Conservation (phyloP, 2,888 invertebrate species). For the Watsonalla binaria region DNA sequence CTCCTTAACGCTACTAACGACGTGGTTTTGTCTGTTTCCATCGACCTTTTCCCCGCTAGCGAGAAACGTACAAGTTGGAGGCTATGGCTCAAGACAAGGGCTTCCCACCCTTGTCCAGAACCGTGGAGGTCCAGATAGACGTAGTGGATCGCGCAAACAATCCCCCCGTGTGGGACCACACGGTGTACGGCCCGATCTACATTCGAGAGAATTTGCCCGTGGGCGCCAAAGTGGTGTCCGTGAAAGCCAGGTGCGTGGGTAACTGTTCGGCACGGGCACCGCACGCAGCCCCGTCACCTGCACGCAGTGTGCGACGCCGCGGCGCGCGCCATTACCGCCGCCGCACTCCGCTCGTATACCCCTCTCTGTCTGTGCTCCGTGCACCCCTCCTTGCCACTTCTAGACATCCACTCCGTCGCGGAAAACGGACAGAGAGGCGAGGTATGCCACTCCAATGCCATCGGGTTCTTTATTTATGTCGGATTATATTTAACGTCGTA, state of each 20-base stretch:
- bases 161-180: slow-evolving; percentile 98
- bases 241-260: slow-evolving; percentile 97
- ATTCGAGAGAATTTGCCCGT: slow-evolving; percentile 98
- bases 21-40: slow-evolving; percentile 83
- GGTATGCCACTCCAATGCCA: slow-evolving; percentile 10
- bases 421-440: slow-evolving; percentile 9
- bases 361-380: not conserved
- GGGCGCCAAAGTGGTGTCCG: slow-evolving; percentile 98
- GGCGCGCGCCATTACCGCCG: slow-evolving; percentile 15
- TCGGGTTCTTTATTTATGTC: slow-evolving; percentile 8
- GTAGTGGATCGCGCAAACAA: slow-evolving; percentile 99
- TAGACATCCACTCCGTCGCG: not conserved
- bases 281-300: slow-evolving; percentile 80
- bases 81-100: slow-evolving; percentile 99
- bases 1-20: slow-evolving; percentile 82
- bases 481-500: slow-evolving; percentile 12
- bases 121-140: slow-evolving; percentile 98
- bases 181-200: slow-evolving; percentile 97
- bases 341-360: slow-evolving; percentile 1
- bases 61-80: slow-evolving; percentile 98
- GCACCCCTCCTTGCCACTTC: not conserved
- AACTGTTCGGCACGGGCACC: slow-evolving; percentile 78
- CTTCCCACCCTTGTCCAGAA: slow-evolving; percentile 95
- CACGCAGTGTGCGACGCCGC: slow-evolving; percentile 62
- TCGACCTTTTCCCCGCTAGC: slow-evolving; percentile 84